Evolutionary conservation across 2,113 vertebrate species (phyloP), one percentile per base, ranked within the genome.

Genomic region (Smithornis capensis): DNA sequence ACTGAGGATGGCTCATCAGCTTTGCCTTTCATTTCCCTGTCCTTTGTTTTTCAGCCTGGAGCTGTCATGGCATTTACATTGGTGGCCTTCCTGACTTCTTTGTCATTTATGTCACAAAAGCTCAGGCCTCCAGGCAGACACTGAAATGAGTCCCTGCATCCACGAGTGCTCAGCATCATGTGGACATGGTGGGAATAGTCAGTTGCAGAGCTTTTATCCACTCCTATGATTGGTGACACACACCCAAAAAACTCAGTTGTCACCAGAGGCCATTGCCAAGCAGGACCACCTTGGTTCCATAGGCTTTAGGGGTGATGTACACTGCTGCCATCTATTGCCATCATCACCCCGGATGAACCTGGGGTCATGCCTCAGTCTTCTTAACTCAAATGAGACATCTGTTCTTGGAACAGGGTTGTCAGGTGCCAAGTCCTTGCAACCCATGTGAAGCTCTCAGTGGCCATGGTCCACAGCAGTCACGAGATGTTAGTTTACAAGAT

Each of bases 301-400:
- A 19, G 23, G 31, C 9, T 2, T 8, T 19, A 40, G 89, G 87
- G 81, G 84, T 84, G 78, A 42, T n/a, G 49, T 78, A 40, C 81
- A 27, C 65, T 89, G 69, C 87, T 96, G 87, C 89, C 91, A 94
- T 91, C 93, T 89, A 10, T 87, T 95, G 92, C 77, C 40, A 7
- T 10, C 7, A 12, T 44, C 35, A 25, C 29, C 74, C 70, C 11
- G 44, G 33, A 31, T 56, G 68, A 85, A 3, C 24, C 53, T 13
- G 5, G 14, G 35, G 45, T 10, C 52, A 2, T 27, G 14, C 28
- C 12, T 4, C 29, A 87, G 40, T 23, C 49, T 22, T 47, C 75
- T 78, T 2, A 52, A 33, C 45, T 52, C 45, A 13, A 10, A 29
- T 8, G 17, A 35, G 15, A 35, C 33, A 45, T 18, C 37, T 60